Conservation (phyloP, 2,888 invertebrate genomes). For the Agapetus fuscipes region DNA sequence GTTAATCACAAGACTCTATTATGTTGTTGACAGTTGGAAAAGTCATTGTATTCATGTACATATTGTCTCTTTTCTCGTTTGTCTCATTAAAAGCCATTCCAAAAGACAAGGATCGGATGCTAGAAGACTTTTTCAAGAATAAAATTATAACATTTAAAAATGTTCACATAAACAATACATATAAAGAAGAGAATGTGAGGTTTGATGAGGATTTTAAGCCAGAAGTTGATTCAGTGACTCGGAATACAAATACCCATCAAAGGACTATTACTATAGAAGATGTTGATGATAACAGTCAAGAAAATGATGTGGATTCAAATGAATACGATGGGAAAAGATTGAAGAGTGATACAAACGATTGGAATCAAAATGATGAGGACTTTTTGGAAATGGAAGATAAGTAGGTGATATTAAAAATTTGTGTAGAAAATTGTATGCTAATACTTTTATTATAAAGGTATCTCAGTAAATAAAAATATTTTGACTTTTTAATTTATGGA, state of each 20-base stretch:
- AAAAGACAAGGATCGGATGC: background rate
- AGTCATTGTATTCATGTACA: background rate
- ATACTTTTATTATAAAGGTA: too few species aligned
- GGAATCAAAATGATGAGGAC: too few species aligned
- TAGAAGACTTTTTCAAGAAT: slow-evolving; percentile 6
- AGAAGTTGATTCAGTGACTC: slow-evolving; percentile 4
- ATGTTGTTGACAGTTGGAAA: background rate
- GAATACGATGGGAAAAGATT: too few species aligned
- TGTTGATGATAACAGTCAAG: background rate
- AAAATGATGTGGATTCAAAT: background rate
- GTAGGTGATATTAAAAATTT: too few species aligned
- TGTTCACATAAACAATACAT: slow-evolving; percentile 7
- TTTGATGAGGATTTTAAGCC: slow-evolving; percentile 11
- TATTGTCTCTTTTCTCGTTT: background rate
- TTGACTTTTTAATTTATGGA: too few species aligned
- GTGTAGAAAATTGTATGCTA: too few species aligned
- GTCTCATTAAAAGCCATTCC: background rate
- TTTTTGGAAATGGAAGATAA: too few species aligned
- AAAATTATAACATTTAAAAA: slow-evolving; percentile 11
- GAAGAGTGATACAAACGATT: too few species aligned
- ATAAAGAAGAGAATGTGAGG: slow-evolving; percentile 9
- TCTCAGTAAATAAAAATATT: too few species aligned
- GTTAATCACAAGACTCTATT: background rate
- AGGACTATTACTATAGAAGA: slow-evolving; percentile 3
- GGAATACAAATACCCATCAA: slow-evolving; percentile 8